Base-by-base conservation (phyloP, 2,888 invertebrate species). In the Lithophane leautieri region DNA sequence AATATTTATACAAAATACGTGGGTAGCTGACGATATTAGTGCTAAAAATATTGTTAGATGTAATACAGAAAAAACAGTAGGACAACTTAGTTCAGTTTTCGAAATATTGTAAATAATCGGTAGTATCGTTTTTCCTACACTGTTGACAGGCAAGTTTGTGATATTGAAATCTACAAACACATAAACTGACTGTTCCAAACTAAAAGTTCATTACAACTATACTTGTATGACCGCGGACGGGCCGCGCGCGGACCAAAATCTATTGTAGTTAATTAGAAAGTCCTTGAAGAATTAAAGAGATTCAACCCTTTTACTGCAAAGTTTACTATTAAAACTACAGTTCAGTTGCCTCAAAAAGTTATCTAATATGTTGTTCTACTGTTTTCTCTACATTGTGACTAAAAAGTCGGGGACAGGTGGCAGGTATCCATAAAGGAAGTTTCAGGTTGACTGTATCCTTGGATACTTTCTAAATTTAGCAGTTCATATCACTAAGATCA, bases 1-100 rank as follows among this genome's bases (percentile, higher is more conserved):
- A 85, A 82, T 78, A 74, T 83, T 74, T 71, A 66, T 85, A 82
- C 62, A 84, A 73, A 73, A 60, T 9, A 50, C 47, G 40, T 52
- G 22, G 34, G 40, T 52, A 25, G n/a, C 62, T 75, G 62, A 78
- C 19, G 69, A 70, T 72, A 11, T 47, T 67, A 60, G 50, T 61
- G 44, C 12, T 44, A 65, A 56, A 65, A 16, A 68, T 58, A 40
- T 50, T 34, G 34, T 28, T 40, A 7, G 19, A 28, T 54, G 0
- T 19, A 1, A 4, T 42, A 25, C 0, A 60, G 9, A 50, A 0
- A 25, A 42, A 58, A 44, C 50, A 28, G 54, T 68, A 70, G 11
- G 7, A 34, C 58, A 63, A 78, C 54, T 75, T 61, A 3, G 19
- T 50, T 44, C 7, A 22, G 0, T 79, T 60, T 68, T 25, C 3